A percentile compares a stretch with the other conserved stretches of the same genome.
Evolutionary conservation across 53 echinoderm and acorn worm species (phyloP).

Genomic region (Henricia sp.): DNA sequence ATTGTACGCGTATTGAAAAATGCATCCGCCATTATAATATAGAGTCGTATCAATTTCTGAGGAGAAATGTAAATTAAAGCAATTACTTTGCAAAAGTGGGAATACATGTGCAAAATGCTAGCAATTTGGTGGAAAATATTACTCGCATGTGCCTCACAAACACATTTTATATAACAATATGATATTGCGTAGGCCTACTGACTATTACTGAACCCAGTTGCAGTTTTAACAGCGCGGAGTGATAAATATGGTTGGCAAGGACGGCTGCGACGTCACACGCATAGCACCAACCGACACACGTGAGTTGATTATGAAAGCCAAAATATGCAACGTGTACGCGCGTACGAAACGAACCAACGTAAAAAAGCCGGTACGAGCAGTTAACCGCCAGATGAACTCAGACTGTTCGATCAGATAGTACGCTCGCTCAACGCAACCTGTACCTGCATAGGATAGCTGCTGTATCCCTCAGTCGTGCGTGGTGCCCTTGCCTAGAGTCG

Average conservation of each 20-base stretch:
- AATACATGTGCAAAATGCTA: no score
- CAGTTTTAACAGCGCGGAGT: slow-evolving; percentile 15
- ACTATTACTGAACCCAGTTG: not conserved
- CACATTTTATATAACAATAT: not conserved
- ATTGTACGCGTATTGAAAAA: not conserved
- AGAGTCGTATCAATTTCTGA: no score
- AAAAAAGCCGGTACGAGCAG: slow-evolving; percentile 33
- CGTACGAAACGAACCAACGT: not conserved
- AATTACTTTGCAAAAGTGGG: no score
- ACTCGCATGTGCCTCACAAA: not conserved
- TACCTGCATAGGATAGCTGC: not conserved
- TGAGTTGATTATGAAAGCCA: slow-evolving; percentile 47
- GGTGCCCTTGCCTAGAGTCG: not conserved
- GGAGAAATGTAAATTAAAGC: no score
- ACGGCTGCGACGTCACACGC: slow-evolving; percentile 1
- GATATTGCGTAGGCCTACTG: not conserved
- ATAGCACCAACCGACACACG: not conserved
- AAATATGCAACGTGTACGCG: slow-evolving; percentile 4
- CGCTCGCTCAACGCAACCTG: not conserved
- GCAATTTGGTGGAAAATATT: not conserved
- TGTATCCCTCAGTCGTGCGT: not conserved
- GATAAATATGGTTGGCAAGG: slow-evolving; percentile 42
- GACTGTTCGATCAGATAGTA: not conserved
- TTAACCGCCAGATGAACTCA: slow-evolving; percentile 61
- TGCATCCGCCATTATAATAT: slow-evolving; percentile 17